These are phyloP conservation scores for Rhamphomyia laevipes DNA, from an alignment of 2,888 invertebrate species.

Conservation along the genomic window DNA sequence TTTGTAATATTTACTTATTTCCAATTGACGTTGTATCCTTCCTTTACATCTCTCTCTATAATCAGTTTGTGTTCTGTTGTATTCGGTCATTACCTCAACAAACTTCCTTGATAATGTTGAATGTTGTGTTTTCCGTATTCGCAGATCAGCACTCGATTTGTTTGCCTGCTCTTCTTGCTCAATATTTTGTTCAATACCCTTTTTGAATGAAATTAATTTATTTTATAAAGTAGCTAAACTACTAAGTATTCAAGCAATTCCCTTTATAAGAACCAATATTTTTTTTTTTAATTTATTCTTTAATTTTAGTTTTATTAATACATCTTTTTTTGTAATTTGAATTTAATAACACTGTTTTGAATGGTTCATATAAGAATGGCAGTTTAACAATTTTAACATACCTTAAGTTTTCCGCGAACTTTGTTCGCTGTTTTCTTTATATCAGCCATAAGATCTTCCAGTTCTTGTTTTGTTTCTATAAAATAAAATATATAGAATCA, in stretches of 20 bases:
- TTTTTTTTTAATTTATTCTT: no score
- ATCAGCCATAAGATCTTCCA: slow-evolving; percentile 98
- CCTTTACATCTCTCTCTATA: slow-evolving; percentile 97
- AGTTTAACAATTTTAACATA: slow-evolving; percentile 37
- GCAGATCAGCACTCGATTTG: slow-evolving; percentile 89
- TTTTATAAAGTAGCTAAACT: neutral
- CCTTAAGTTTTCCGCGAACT: slow-evolving; percentile 95
- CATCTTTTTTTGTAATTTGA: no score
- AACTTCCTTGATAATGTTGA: slow-evolving; percentile 95
- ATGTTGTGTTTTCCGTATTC: slow-evolving; percentile 97
- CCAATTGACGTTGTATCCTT: slow-evolving; percentile 91
- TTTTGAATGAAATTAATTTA: no score
- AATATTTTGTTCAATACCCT: slow-evolving; percentile 87
- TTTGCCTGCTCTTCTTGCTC: slow-evolving; percentile 95
- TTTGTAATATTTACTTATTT: slow-evolving; percentile 65
- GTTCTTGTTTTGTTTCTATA: slow-evolving; percentile 77
- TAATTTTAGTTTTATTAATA: no score
- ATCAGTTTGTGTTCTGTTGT: slow-evolving; percentile 97
- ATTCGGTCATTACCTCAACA: slow-evolving; percentile 98
- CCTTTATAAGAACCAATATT: no score
- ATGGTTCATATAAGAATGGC: neutral
- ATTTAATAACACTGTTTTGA: no score
- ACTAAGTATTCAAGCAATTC: no score
- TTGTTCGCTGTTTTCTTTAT: slow-evolving; percentile 99
- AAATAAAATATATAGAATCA: neutral